Base-by-base conservation (phyloP, 1,140 invertebrate genomes). In the Piezodorus guildinii region DNA sequence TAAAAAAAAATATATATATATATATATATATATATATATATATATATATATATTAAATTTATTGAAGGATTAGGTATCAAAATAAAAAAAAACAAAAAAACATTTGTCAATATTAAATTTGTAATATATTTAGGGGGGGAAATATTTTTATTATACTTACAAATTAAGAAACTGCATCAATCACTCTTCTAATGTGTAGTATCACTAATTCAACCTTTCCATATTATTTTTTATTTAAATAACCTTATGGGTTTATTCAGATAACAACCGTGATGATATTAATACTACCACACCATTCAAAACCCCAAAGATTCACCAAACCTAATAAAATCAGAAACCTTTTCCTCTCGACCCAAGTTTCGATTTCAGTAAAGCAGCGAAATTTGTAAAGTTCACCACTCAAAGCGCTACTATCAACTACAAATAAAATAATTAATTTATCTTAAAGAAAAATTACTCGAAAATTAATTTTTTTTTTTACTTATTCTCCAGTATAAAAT, bases 381-480 rank as follows among this genome's bases (percentile, higher is more conserved):
- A 17, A 56, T 56, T 56, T 56, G 52, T 56, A 56, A 56, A 56
- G 52, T 56, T 56, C 52, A 56, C 52, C 52, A 56, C 52, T 56
- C 14, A 25, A 56, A 56, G 52, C 52, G 52, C 52, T 56, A 56
- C 19, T 6, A 56, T 56, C 52, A 10, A 27, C 19, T 25, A 56
- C 15, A 5, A 21, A 23, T 9, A 56, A 56, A 56, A 39, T 39
- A 39, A 4, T 39, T 10, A 1, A 10, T 39, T 39, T 39, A 10
- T 12, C 6, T 12, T 39, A 1, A 39, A 39, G 34, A 39, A 39
- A 10, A n/a, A n/a, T n/a, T n/a, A n/a, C n/a, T n/a, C n/a, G n/a
- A n/a, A n/a, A n/a, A n/a, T n/a, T n/a, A n/a, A n/a, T n/a, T 39
- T 1, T 10, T 39, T 39, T 39, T 39, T 39, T 39, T 39, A 39